phyloP scores from a whole-genome alignment of 2,113 vertebrate genomes.

The Rousettus leschenaultii region DNA sequence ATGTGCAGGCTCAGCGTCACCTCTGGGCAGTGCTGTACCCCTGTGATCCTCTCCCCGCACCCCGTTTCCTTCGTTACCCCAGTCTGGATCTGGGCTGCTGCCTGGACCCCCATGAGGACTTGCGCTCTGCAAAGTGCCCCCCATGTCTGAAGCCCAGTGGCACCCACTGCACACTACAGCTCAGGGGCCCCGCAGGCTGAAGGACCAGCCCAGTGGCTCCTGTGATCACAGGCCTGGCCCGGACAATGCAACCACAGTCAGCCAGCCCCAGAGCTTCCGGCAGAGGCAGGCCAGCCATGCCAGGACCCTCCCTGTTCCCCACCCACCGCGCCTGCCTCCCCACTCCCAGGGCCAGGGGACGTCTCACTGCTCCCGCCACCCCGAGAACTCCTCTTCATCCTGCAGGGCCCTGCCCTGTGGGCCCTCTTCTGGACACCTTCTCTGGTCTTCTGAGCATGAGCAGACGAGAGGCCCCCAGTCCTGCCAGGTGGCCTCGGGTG shows the following conservation, averaged over 20 bases:
- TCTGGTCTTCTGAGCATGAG: neutral
- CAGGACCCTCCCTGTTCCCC: no score
- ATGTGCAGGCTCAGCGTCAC: neutral
- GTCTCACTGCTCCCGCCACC: neutral
- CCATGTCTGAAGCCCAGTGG: neutral
- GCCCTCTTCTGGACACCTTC: neutral
- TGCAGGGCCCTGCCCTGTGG: neutral
- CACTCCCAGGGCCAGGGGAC: neutral
- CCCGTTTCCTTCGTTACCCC: neutral
- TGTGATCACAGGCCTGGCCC: accelerated
- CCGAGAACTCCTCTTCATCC: neutral
- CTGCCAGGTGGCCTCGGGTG: neutral
- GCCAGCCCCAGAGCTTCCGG: neutral
- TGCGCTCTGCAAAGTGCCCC: neutral
- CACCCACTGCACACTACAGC: neutral
- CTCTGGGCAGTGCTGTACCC: neutral
- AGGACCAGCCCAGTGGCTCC: neutral
- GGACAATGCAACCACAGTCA: neutral
- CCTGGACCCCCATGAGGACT: neutral
- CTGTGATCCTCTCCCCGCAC: neutral
- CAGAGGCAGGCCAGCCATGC: no score
- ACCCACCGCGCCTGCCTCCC: accelerated
- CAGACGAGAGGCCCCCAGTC: accelerated
- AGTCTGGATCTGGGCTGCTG: neutral
- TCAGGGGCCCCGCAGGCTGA: neutral